Base-by-base conservation (phyloP, 1,140 invertebrate species). In the Oreohelix idahoensis region DNA sequence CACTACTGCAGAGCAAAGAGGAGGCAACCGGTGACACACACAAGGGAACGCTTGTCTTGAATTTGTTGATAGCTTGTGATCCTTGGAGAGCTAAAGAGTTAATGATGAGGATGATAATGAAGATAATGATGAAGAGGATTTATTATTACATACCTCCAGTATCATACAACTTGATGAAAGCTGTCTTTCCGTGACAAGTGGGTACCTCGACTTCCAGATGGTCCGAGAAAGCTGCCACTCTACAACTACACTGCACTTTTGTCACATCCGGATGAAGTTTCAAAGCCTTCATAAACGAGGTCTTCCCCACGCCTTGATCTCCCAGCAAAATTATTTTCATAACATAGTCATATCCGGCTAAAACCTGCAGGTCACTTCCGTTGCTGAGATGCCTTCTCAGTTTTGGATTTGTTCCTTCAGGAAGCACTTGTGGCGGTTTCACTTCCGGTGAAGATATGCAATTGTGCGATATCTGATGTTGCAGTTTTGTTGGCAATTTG, bases 271-370 rank as follows among this genome's bases (percentile, higher is more conserved):
- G 80, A 51, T 82, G 80, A 39, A 74, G 15, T 38, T 58, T 51
- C 53, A 71, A 29, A 0, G 74, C 66, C 74, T 74, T 69, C 11
- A 89, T 45, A 15, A 87, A 84, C 13, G 86, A 81, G 17, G 85
- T 86, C 83, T 89, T 89, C 13, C 88, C 88, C 0, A 89, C 88
- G 20, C 87, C 86, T 35, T 84, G 74, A 73, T 89, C 86, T 0
- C 88, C 88, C 32, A 87, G 74, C 15, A 89, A 49, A n/a, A 89
- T 85, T 17, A 85, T 49, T 81, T 89, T 89, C 23, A 89, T 73
- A 70, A 69, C 53, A 79, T 84, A 87, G 42, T 84, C 84, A 58
- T 81, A 80, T 10, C n/a, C 39, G 0, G 23, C 29, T 15, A 38
- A 4, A 20, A 32, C 36, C 23, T 51, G 49, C 32, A 66, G 17